Conservation (phyloP, 2,797 vertebrate genomes). For the Schizothorax lantsangensis region DNA sequence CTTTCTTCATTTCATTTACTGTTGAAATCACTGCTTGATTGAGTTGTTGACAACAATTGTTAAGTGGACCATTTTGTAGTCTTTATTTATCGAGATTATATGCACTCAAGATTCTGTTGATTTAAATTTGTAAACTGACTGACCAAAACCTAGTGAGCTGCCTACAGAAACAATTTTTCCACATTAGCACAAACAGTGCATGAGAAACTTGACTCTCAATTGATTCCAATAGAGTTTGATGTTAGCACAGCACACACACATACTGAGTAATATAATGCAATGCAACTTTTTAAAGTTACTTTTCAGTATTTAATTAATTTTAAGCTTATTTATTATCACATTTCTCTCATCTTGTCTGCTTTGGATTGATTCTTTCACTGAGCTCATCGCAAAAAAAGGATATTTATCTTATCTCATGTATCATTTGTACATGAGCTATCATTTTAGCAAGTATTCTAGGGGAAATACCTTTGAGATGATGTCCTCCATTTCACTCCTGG, state of each 20-base stretch:
- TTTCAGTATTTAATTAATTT: not conserved
- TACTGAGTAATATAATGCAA: not conserved
- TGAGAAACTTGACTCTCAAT: not conserved
- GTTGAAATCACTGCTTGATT: slow-evolving; percentile 5
- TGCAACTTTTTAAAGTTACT: not conserved
- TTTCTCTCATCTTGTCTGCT: not conserved
- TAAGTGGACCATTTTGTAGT: slow-evolving; percentile 17
- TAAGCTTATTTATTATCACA: not conserved
- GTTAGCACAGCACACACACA: not conserved
- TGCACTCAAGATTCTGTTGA: slow-evolving; percentile 9
- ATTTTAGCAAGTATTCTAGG: not conserved
- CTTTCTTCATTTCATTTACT: slow-evolving; percentile 12
- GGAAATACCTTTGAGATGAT: slow-evolving; percentile 92
- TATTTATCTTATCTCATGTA: not conserved
- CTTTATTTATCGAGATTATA: not conserved
- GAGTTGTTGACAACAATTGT: slow-evolving; percentile 29
- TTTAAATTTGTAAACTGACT: not conserved
- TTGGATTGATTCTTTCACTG: not conserved
- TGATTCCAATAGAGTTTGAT: not conserved
- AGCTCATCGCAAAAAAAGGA: not conserved
- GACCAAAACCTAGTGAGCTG: not conserved
- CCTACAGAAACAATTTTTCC: not conserved
- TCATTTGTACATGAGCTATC: not conserved
- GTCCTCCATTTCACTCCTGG: slow-evolving; percentile 97
- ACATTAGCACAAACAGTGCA: not conserved